Base-by-base conservation (phyloP, 2,888 invertebrate species). In the Phanerotoma sp. region DNA sequence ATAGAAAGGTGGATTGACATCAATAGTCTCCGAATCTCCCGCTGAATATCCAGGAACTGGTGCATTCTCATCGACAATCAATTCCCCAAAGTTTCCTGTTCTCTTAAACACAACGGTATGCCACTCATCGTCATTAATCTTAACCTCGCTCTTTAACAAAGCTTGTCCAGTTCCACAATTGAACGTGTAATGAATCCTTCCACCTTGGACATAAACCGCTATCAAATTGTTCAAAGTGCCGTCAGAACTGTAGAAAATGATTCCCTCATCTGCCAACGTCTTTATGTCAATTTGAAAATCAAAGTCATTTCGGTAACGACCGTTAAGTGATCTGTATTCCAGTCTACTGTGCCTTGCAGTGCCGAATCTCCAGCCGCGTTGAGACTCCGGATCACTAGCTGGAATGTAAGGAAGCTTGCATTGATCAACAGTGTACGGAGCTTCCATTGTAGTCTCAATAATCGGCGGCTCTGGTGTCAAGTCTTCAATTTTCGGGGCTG, bases 241-340 rank as follows among this genome's bases (percentile, higher is more conserved):
- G 10, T 79, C 78, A 52, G 88, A 86, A 0, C 88, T 85, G 77
- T 93, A 96, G 79, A 96, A 91, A 13, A 96, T 82, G 5, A 95
- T 80, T 1, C 96, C 95, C 51, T 91, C 86, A 9, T 84, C 81
- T n/a, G 80, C 79, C 54, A 83, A 82, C 0, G 93, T 92, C 61
- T 89, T 88, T 77, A 98, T 86, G 6, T 87, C 83, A 9, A 96
- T 80, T 11, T 87, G 85, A 62, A 95, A 85, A 58, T 90, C 88
- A 73, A 87, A 89, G 32, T 82, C 82, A 56, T 84, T 85, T 45
- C 83, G 82, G 67, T 86, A 83, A 51, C 86, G 82, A 7, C 79
- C 80, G 28, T 79, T 70, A 1, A 80, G 60, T 40, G 81, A 80
- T 18, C 79, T 78, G 71, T 87, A 92, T 72, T 93, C 91, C 41